phyloP scores from a whole-genome alignment of 2,888 invertebrate species.

The Catocala fraxini region DNA sequence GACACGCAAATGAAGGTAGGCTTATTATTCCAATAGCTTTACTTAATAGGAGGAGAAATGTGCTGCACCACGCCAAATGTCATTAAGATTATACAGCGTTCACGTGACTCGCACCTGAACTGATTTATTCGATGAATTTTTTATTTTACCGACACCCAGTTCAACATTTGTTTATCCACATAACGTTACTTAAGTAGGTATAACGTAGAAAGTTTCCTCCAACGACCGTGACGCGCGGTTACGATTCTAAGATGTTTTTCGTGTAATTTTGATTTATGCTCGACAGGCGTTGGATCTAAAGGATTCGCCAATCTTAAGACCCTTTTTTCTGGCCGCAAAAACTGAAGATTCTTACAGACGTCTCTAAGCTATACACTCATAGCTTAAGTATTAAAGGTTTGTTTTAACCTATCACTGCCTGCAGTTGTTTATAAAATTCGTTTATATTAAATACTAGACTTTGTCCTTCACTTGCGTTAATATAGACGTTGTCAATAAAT shows the following conservation, averaged over 20 bases:
- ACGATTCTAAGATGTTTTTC: conserved; percentile 73
- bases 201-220: conserved; percentile 38
- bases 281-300: conserved; percentile 60
- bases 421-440: neutral
- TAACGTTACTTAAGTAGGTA: conserved; percentile 13
- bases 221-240: conserved; percentile 47
- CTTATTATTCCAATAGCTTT: conserved; percentile 2
- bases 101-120: no score
- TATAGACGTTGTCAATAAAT: no score
- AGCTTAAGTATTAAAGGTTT: neutral
- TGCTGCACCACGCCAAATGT: neutral
- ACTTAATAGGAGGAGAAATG: conserved; percentile 3
- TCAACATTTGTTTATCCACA: neutral
- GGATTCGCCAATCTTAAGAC: conserved; percentile 60
- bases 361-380: conserved; percentile 46
- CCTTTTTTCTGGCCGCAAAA: conserved; percentile 66
- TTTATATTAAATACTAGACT: neutral
- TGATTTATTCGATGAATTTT: neutral
- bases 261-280: conserved; percentile 79
- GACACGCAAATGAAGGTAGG: conserved; percentile 10
- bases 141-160: conserved; percentile 9
- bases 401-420: neutral
- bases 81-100: neutral
- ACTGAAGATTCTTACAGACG: conserved; percentile 61
- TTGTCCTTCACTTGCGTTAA: no score